Percentiles rank a stretch among this genome's conserved stretches.
Evolutionary conservation across 1,140 invertebrate genomes (phyloP).

Genomic region (Radopholus similis): DNA sequence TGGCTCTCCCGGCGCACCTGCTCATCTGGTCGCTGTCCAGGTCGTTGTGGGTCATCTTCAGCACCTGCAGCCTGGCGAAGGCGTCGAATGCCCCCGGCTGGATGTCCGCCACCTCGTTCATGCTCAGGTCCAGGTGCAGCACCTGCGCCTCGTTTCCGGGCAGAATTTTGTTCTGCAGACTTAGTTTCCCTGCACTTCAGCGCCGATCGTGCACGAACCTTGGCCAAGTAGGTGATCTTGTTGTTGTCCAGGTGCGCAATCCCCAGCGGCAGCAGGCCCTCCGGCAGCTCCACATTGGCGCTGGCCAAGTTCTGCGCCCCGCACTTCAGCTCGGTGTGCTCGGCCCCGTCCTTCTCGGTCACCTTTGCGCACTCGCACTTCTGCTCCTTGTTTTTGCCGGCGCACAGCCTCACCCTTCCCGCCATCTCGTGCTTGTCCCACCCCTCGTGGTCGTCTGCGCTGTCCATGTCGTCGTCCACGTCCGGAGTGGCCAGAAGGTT

Average conservation of each 20-base stretch:
- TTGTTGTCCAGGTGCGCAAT: not conserved
- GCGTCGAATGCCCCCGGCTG: conserved; percentile 6
- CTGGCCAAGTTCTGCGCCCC: not conserved
- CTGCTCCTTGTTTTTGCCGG: no score
- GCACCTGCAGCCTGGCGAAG: conserved; percentile 19
- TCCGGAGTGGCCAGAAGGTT: no score
- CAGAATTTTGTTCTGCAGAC: conserved; percentile 13
- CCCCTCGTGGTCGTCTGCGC: no score
- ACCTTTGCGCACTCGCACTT: no score
- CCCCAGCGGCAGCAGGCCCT: not conserved
- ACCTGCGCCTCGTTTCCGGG: conserved; percentile 16
- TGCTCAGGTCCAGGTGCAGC: conserved; percentile 12
- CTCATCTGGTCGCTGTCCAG: conserved; percentile 16
- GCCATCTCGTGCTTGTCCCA: no score
- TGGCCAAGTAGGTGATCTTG: not conserved
- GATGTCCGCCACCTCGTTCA: conserved; percentile 16
- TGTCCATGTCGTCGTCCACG: no score
- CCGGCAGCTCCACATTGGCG: not conserved
- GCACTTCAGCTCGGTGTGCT: no score
- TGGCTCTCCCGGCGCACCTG: not conserved
- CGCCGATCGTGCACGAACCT: not conserved
- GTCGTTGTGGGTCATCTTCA: conserved; percentile 21
- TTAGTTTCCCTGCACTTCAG: not conserved
- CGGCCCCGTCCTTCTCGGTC: no score
- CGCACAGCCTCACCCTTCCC: no score